phyloP scores from a whole-genome alignment of 2,797 vertebrate species.

The Lepilemur ruficaudatus region DNA sequence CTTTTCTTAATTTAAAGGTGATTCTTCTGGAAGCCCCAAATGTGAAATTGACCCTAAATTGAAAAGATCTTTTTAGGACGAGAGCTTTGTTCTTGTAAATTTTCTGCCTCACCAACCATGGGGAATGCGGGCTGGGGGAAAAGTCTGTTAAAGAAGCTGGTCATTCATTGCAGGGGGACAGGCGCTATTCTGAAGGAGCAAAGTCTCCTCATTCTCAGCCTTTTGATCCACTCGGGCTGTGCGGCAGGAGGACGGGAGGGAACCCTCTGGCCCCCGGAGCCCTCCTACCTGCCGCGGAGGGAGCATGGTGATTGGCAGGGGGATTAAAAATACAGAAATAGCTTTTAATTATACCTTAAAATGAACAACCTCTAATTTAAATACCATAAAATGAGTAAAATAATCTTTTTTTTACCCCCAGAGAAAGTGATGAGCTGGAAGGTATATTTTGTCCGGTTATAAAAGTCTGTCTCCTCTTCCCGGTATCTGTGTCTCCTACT shows the following conservation, averaged over 20 bases:
- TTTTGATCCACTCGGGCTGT: conserved; percentile 41
- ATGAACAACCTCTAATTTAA: neutral
- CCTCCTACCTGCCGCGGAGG: neutral
- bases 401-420: neutral
- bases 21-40: conserved; percentile 55
- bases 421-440: neutral
- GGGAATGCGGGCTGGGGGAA: conserved; percentile 57
- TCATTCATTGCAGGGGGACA: conserved; percentile 48
- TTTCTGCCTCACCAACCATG: conserved; percentile 71
- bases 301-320: too few relatives aligned
- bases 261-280: neutral
- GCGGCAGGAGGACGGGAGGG: neutral
- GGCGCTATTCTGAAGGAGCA: conserved; percentile 10
- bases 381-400: neutral
- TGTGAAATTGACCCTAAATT: conserved; percentile 60
- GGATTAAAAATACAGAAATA: neutral
- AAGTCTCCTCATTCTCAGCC: conserved; percentile 30
- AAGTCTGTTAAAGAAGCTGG: conserved; percentile 46
- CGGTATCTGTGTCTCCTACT: too few relatives aligned
- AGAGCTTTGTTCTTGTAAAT: conserved; percentile 72
- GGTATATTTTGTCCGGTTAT: neutral
- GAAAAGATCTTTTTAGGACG: conserved; percentile 63
- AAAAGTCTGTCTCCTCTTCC: neutral
- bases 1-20: conserved; percentile 56
- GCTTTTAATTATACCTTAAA: neutral